A percentile compares a stretch with the other conserved stretches of the same genome.
Conservation (phyloP, 2,888 invertebrate genomes). For the Minunthozetes semirufus region DNA sequence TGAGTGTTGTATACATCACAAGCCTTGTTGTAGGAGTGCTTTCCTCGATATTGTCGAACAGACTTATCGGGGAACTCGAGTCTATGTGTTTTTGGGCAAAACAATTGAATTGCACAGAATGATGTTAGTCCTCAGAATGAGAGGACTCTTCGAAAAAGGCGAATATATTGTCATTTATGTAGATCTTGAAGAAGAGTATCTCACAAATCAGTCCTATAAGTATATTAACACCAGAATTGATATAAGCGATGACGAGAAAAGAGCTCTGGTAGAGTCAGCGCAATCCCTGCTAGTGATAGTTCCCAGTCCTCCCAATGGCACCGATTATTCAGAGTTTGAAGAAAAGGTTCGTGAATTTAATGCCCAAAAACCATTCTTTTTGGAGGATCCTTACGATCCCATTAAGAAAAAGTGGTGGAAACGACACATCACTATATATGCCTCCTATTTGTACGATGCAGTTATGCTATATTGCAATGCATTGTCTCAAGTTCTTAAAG, state of each 20-base stretch:
- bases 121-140: slow-evolving; percentile 66
- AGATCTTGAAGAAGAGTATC: slow-evolving; percentile 61
- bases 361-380: slow-evolving; percentile 69
- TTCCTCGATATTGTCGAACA: slow-evolving; percentile 73
- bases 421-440: slow-evolving; percentile 72
- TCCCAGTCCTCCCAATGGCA: slow-evolving; percentile 40
- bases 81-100: slow-evolving; percentile 83
- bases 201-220: slow-evolving; percentile 52
- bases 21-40: slow-evolving; percentile 67
- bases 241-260: slow-evolving; percentile 10
- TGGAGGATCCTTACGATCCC: slow-evolving; percentile 47
- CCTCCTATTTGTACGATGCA: slow-evolving; percentile 63
- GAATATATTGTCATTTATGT: slow-evolving; percentile 82
- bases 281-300: slow-evolving; percentile 42
- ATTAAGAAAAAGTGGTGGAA: neutral
- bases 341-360: slow-evolving; percentile 71
- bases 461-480: slow-evolving; percentile 77
- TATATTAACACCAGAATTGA: slow-evolving; percentile 42
- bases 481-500: slow-evolving; percentile 61
- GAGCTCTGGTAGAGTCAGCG: slow-evolving; percentile 39
- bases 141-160: slow-evolving; percentile 65
- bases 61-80: slow-evolving; percentile 76
- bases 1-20: slow-evolving; percentile 68
- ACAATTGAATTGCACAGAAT: slow-evolving; percentile 78
- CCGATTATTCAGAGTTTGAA: slow-evolving; percentile 61